Conservation (phyloP, 2,797 vertebrate genomes). For the Masticophis lateralis region DNA sequence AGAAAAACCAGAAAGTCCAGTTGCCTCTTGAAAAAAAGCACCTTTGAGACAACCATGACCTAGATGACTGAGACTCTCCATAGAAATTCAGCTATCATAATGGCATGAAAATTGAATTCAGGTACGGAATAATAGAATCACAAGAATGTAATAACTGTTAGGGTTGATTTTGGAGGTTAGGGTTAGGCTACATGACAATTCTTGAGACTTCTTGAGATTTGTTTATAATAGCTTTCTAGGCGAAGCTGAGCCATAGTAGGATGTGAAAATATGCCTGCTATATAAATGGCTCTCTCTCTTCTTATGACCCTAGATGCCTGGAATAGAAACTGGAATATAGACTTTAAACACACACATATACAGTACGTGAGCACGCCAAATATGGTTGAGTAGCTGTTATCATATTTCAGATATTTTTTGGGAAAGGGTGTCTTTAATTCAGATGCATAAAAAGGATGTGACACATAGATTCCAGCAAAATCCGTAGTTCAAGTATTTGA, state of each 20-base stretch:
- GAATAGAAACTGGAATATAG: background rate
- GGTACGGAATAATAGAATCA: background rate
- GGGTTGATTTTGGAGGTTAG: background rate
- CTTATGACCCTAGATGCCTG: background rate
- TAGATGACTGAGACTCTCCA: too few species aligned
- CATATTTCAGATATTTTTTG: background rate
- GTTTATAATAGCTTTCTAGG: background rate
- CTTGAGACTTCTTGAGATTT: background rate
- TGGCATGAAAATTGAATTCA: background rate
- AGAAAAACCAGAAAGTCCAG: too few species aligned
- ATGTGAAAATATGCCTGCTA: too few species aligned
- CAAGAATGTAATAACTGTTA: background rate
- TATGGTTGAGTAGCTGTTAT: background rate
- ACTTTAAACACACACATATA: background rate
- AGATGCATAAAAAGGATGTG: background rate
- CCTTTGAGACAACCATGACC: too few species aligned
- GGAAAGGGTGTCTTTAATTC: background rate
- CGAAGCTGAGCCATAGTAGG: background rate
- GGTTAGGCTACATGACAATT: background rate
- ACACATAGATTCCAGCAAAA: background rate
- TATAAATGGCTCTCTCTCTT: background rate
- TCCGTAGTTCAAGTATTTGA: constrained; percentile 1
- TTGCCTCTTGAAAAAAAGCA: too few species aligned
- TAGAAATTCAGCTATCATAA: background rate
- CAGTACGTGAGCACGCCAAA: too few species aligned